Conservation (phyloP, 2,888 invertebrate species). For the Hirtodrosophila duncani region DNA sequence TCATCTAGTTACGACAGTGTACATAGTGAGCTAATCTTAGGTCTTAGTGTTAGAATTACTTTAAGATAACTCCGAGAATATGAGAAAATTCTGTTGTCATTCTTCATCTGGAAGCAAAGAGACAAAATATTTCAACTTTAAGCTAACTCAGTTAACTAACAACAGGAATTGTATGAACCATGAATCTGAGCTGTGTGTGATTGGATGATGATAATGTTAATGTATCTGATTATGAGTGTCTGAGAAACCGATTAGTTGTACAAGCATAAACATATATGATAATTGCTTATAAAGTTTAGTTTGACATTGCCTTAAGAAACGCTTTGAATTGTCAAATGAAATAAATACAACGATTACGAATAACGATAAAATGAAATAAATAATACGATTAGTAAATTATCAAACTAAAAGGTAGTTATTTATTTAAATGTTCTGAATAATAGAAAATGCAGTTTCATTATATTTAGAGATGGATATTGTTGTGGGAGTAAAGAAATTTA, state of each 20-base stretch:
- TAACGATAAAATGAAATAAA: slow-evolving; percentile 52
- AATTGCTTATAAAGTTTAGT: slow-evolving; percentile 6
- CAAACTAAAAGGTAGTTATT: too few species aligned
- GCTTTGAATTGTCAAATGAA: slow-evolving; percentile 16
- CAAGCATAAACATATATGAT: neutral
- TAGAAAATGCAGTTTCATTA: too few species aligned
- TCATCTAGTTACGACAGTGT: slow-evolving; percentile 60
- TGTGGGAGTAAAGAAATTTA: too few species aligned
- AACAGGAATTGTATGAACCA: too few species aligned
- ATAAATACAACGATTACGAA: slow-evolving; percentile 54
- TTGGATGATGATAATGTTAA: too few species aligned
- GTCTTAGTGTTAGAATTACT: slow-evolving; percentile 8
- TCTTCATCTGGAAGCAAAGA: slow-evolving; percentile 19
- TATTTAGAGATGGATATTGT: too few species aligned
- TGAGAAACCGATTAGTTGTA: slow-evolving; percentile 27
- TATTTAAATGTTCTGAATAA: too few species aligned
- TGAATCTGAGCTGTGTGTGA: too few species aligned
- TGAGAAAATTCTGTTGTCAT: slow-evolving; percentile 60
- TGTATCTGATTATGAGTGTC: slow-evolving; percentile 8
- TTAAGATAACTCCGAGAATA: neutral
- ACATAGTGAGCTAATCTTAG: slow-evolving; percentile 36
- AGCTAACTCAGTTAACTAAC: too few species aligned
- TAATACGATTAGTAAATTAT: slow-evolving; percentile 36
- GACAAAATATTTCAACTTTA: neutral
- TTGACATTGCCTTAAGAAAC: slow-evolving; percentile 20